Base-by-base conservation (phyloP, 53 echinoderm and acorn worm species). In the Holothuria scabra region DNA sequence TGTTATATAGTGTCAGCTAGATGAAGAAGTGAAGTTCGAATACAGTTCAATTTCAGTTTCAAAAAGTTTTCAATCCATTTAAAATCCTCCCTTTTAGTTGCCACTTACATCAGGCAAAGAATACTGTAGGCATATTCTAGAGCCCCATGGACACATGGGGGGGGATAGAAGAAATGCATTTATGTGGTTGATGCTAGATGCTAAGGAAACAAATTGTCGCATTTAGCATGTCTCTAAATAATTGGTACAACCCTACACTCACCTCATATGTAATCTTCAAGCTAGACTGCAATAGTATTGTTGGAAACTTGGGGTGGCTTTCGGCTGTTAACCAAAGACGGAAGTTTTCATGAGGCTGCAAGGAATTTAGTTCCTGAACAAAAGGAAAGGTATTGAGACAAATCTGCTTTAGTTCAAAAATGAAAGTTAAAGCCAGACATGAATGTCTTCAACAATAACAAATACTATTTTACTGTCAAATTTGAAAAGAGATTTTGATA, bases 181-280 rank as follows among this genome's bases (percentile, higher is more conserved):
- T 8, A 16, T 32, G 25, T 12, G 4, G n/a, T 65, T 29, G 24
- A 29, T 28, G 32, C 65, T 29, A n/a, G 31, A 13, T 32, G 28
- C 28, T 12, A 65, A 13, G 16, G 31, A 13, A 32, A 29, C 1
- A 65, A 28, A 65, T 52, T 16, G 18, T 1, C 5, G 38, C 4
- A 38, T 72, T 72, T 34, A 72, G 32, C 30, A 16, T 72, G 4
- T 8, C 23, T 72, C 24, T 23, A 72, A 37, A 52, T 52, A 4
- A 52, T 16, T 16, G 52, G 4, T 16, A 52, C 52, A n/a, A n/a
- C n/a, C n/a, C n/a, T n/a, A 52, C 28, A 37, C 89, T 84, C 88
- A 99, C 99, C 93, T 95, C 95, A 86, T 95, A 95, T 2, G 99
- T 99, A 44, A 99, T 91, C 93, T 99, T 99, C 49, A 99, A 90